phyloP scores from a whole-genome alignment of 2,888 invertebrate genomes.

The Halocaridina rubra region DNA sequence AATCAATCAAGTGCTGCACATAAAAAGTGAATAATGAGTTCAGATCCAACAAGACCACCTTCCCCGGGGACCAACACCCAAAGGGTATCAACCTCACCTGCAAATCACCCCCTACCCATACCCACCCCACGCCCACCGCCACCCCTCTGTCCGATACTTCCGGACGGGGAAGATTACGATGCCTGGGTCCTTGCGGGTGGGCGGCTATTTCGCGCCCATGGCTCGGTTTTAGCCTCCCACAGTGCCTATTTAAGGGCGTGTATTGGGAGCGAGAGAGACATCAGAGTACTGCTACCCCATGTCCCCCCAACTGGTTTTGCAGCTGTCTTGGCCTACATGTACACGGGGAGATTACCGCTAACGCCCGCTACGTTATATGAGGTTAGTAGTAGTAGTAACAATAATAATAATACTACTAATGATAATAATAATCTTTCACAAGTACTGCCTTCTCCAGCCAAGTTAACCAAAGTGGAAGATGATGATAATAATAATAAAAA shows the following conservation, averaged over 20 bases:
- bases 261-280: conserved; percentile 20
- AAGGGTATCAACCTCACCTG: not conserved
- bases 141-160: conserved; percentile 21
- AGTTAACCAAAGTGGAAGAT: too few relatives aligned
- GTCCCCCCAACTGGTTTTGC: conserved; percentile 52
- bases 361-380: conserved; percentile 50
- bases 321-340: conserved; percentile 54
- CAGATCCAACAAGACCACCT: too few relatives aligned
- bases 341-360: conserved; percentile 53
- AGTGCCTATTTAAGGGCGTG: conserved; percentile 53
- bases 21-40: too few relatives aligned
- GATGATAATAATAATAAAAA: too few relatives aligned
- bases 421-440: too few relatives aligned
- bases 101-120: too few relatives aligned
- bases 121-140: conserved; percentile 17
- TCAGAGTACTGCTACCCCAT: conserved; percentile 45
- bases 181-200: conserved; percentile 58
- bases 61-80: too few relatives aligned
- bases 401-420: too few relatives aligned
- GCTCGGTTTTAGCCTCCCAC: conserved; percentile 52
- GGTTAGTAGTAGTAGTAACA: conserved; percentile 21
- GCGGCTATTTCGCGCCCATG: conserved; percentile 54
- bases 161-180: conserved; percentile 44
- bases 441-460: too few relatives aligned
- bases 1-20: too few relatives aligned